These are phyloP conservation scores for Lepus townsendii DNA, from an alignment of 2,797 vertebrate genomes.

Conservation along the genomic window DNA sequence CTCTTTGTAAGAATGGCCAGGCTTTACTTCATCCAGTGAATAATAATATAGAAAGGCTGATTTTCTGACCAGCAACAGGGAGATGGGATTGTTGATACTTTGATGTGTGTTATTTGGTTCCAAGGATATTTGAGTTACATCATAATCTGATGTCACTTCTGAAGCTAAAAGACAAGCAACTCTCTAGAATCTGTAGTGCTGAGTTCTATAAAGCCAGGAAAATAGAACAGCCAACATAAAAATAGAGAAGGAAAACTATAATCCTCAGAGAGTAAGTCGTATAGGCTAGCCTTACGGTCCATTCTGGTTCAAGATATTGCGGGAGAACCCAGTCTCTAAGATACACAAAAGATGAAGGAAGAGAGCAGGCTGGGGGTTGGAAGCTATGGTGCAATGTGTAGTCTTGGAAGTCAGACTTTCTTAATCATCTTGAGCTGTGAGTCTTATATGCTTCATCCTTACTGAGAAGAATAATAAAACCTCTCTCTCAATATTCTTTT, in stretches of 20 bases:
- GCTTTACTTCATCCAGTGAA: conserved; percentile 1
- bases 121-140: not conserved
- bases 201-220: conserved; percentile 31
- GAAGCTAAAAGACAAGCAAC: conserved; percentile 26
- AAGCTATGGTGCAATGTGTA: not conserved
- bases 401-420: conserved; percentile 18
- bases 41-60: not conserved
- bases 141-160: conserved; percentile 31
- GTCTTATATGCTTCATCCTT: not conserved
- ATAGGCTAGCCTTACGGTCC: not conserved
- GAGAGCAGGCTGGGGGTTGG: not conserved
- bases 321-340: not conserved
- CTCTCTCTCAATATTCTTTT: not conserved
- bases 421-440: not conserved
- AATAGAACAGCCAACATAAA: not conserved
- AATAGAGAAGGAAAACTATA: not conserved
- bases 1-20: conserved; percentile 32
- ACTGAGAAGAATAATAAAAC: conserved; percentile 18
- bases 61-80: not conserved
- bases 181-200: not conserved
- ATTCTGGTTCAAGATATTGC: not conserved
- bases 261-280: not conserved
- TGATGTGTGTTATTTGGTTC: not conserved
- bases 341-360: not conserved
- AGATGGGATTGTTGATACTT: not conserved